phyloP scores from a whole-genome alignment of 1,140 invertebrate genomes.

The Macrosteles quadrilineatus region DNA sequence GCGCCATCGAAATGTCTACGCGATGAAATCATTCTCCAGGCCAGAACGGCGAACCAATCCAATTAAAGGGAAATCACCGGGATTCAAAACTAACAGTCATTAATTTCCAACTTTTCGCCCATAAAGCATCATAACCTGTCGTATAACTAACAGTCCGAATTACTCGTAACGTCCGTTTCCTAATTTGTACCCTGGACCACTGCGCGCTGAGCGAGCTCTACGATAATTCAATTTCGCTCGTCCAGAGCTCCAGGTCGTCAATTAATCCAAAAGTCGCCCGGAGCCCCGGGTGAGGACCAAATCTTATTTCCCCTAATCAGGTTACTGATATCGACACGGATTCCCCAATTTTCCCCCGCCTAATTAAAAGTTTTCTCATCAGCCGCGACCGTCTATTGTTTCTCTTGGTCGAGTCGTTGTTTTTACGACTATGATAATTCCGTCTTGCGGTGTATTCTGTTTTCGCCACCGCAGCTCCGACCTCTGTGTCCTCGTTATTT shows the following conservation, averaged over 20 bases:
- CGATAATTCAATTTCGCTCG: no score
- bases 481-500: neutral
- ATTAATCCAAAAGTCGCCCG: no score
- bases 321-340: conserved; percentile 12
- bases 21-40: no score
- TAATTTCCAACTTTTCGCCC: conserved; percentile 17
- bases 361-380: conserved; percentile 27
- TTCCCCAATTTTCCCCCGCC: conserved; percentile 21
- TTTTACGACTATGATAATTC: conserved; percentile 21
- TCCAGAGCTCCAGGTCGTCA: no score
- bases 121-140: conserved; percentile 20
- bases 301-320: conserved; percentile 16
- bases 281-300: neutral
- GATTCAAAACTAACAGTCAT: conserved; percentile 17
- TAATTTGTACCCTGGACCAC: neutral
- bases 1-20: no score
- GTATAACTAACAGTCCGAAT: neutral
- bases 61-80: conserved; percentile 22
- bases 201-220: no score
- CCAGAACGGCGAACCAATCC: conserved; percentile 7
- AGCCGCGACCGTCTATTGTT: conserved; percentile 1
- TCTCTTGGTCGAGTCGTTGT: conserved; percentile 13
- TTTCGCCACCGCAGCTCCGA: neutral
- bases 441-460: neutral
- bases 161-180: neutral